Evolutionary conservation across 2,888 invertebrate species (phyloP), one percentile per base, ranked within the genome.

Genomic region (Acholoe squamosa): DNA sequence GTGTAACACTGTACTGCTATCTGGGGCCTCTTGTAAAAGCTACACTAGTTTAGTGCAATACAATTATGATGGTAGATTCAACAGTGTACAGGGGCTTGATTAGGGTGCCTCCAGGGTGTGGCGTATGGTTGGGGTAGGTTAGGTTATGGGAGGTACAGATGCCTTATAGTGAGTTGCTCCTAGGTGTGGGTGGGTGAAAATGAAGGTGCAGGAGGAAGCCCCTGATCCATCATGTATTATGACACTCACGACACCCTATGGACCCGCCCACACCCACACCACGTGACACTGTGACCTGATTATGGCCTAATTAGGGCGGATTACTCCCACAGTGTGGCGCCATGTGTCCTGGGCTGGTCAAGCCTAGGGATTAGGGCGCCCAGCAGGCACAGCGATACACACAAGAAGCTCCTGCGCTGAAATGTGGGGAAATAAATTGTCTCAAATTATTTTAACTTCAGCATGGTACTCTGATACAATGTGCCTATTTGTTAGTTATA

Each of bases 271-370:
- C 7, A 0, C 19, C 61, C 5, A 3, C 61, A 19, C 61, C 61
- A 61, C 61, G n/a, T 61, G 61, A 61, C 61, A 61, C 61, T n/a
- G 22, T 61, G 61, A 19, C 61, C 61, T 61, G 61, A 61, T 61
- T 61, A 61, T 7, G 61, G 61, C 61, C 61, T 61, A 61, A 61
- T 61, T 61, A 61, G 22, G 61, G 19, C 61, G 61, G n/a, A 61
- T 61, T 61, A 61, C 61, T 61, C 61, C 61, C 61, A 3, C 61
- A 3, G 61, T 61, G 61, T 19, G 61, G 3, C 61, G 22, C 61
- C 61, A 61, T 19, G n/a, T n/a, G 61, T 43, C 43, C 43, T 43
- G 43, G 43, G 43, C 5, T 43, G 43, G 43, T 61, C 22, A n/a
- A 19, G 61, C 61, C 19, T 61, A 19, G 61, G 61, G 61, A 19